Evolutionary conservation across 2,888 invertebrate species (phyloP), one percentile per base, ranked within the genome.

Genomic region (Tupiocoris notatus): DNA sequence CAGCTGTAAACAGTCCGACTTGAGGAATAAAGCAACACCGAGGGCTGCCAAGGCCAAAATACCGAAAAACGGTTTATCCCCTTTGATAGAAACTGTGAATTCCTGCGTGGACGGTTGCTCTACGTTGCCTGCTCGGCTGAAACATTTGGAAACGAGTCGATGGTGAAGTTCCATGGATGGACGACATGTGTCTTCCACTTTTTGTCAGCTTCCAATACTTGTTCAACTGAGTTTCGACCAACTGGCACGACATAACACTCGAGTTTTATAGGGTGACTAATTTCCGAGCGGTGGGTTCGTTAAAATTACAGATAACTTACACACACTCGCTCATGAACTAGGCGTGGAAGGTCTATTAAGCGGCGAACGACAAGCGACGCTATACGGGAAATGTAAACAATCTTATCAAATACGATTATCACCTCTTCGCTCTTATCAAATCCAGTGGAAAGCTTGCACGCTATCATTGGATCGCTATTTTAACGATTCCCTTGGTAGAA

Each of bases 131-230:
- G 21, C 63, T 16, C 73, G 54, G 22, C 73, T 63, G 73, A 62
- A 73, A 54, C 62, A 73, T 73, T 61, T 73, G 18, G 73, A 25
- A 1, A 21, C 54, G 21, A 73, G 73, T 62, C 62, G 70, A 24
- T 58, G 58, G 20, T 24, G 39, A 39, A 39, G 70, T 70, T 70
- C 70, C 70, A 70, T 70, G 70, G 59, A 18, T 22, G 12, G 39
- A 3, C 6, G 39, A 39, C 39, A 39, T 39, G 3, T 7, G 39
- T 3, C 39, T 3, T 39, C 39, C 39, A 39, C 39, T 12, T 39
- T 3, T 39, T 39, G 39, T 39, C 39, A 39, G 39, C 39, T 39
- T 12, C 39, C 39, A 12, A 39, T 39, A 39, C 12, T 39, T 12
- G 12, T 39, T 39, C 3, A 12, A 39, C 39, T 3, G 39, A 3